A percentile compares a stretch with the other conserved stretches of the same genome.
These are phyloP conservation scores for Garra rufa DNA, from an alignment of 2,113 vertebrate genomes.

Conservation along the genomic window DNA sequence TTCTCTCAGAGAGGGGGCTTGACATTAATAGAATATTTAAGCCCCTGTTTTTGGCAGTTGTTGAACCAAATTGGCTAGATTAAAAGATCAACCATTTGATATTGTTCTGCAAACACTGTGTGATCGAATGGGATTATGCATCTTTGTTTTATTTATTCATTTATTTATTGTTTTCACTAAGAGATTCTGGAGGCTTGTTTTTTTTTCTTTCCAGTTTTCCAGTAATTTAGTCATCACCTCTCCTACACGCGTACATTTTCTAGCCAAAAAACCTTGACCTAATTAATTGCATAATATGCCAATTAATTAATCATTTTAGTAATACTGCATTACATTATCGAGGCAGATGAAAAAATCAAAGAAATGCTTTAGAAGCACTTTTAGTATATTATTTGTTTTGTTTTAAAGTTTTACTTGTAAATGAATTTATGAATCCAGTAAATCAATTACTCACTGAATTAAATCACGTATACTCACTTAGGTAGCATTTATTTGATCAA, in stretches of 20 bases:
- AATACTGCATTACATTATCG: neutral
- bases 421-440: too few species aligned
- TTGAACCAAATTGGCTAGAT: slow-evolving; percentile 56
- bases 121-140: slow-evolving; percentile 26
- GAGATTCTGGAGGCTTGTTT: neutral
- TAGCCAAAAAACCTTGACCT: neutral
- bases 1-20: slow-evolving; percentile 50
- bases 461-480: neutral
- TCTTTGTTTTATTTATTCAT: slow-evolving; percentile 7
- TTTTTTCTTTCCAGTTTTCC: neutral
- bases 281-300: neutral
- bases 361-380: neutral
- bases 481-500: neutral
- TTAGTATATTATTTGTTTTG: neutral
- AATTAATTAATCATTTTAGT: neutral
- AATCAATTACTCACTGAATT: too few species aligned
- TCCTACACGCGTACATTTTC: neutral
- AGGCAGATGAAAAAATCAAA: neutral
- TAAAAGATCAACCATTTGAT: slow-evolving; percentile 41
- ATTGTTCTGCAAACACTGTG: slow-evolving; percentile 17
- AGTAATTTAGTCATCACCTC: neutral
- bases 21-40: slow-evolving; percentile 58
- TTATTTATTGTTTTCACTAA: neutral
- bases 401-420: too few species aligned
- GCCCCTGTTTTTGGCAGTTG: slow-evolving; percentile 51